These are phyloP conservation scores for Glaucidium brasilianum DNA, from an alignment of 2,113 vertebrate genomes.

Conservation along the genomic window DNA sequence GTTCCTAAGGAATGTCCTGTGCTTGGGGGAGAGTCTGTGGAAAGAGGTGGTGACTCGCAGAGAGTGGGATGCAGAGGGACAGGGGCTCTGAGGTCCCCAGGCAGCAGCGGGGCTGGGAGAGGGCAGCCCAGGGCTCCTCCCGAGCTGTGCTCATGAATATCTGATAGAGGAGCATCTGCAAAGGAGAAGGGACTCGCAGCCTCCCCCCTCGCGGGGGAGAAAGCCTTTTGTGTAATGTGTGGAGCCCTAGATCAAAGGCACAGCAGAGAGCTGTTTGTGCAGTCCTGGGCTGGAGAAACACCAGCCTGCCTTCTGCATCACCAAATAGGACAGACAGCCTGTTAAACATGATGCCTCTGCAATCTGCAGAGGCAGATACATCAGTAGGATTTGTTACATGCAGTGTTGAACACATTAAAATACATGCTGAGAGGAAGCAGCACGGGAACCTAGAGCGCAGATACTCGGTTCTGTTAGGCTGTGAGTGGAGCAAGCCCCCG, in stretches of 20 bases:
- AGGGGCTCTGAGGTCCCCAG: not conserved
- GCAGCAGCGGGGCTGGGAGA: not conserved
- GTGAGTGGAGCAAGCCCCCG: not conserved
- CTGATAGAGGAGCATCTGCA: not conserved
- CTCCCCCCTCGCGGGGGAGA: not conserved
- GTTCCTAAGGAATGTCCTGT: not conserved
- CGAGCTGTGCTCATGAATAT: not conserved
- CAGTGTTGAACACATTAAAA: not conserved
- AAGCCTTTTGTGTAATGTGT: not conserved
- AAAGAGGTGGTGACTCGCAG: not conserved
- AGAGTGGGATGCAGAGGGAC: not conserved
- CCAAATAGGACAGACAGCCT: not conserved
- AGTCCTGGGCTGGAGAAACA: not conserved
- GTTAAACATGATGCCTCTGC: not conserved
- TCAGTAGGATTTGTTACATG: not conserved
- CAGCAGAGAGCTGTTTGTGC: not conserved
- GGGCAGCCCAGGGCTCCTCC: not conserved
- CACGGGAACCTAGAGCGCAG: not conserved
- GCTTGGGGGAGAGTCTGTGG: fast-evolving
- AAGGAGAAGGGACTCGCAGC: not conserved
- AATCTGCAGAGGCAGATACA: not conserved
- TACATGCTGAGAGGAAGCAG: not conserved
- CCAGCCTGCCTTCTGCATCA: not conserved
- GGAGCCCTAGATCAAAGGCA: not conserved
- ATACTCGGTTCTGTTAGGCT: not conserved